Evolutionary conservation across 2,888 invertebrate genomes (phyloP).

Genomic region (Furcula furcula): DNA sequence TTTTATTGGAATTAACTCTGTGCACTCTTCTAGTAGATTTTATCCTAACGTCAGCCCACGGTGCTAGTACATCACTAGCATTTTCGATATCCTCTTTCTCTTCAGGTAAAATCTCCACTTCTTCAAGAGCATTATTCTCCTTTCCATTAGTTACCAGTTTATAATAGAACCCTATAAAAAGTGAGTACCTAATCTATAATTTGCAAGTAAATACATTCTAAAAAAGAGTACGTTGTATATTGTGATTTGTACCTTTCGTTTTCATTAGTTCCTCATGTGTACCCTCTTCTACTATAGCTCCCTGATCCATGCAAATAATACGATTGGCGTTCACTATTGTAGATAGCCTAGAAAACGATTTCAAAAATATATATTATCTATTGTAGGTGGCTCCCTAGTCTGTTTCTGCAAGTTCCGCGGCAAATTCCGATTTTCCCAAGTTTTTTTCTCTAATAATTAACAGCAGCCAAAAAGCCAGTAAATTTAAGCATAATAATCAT

Average conservation of each 20-base stretch:
- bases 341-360: constrained; percentile 78
- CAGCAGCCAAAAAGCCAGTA: no score
- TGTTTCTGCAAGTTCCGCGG: no score
- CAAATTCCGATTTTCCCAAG: no score
- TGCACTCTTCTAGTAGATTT: constrained; percentile 57
- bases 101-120: constrained; percentile 58
- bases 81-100: constrained; percentile 51
- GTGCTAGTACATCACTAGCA: constrained; percentile 36
- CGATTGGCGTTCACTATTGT: constrained; percentile 87
- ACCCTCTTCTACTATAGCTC: constrained; percentile 87
- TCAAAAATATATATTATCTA: no score
- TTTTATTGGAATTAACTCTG: constrained; percentile 62
- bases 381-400: no score
- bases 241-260: constrained; percentile 82
- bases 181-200: no score
- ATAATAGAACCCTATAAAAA: constrained; percentile 70
- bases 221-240: no score
- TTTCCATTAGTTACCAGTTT: constrained; percentile 85
- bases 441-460: no score
- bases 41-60: constrained; percentile 55
- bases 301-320: constrained; percentile 88
- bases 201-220: no score
- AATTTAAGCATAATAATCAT: no score
- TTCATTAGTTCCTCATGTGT: constrained; percentile 88
- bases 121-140: constrained; percentile 60